Conservation (phyloP, 2,113 vertebrate species). For the Brachypteracias leptosomus region DNA sequence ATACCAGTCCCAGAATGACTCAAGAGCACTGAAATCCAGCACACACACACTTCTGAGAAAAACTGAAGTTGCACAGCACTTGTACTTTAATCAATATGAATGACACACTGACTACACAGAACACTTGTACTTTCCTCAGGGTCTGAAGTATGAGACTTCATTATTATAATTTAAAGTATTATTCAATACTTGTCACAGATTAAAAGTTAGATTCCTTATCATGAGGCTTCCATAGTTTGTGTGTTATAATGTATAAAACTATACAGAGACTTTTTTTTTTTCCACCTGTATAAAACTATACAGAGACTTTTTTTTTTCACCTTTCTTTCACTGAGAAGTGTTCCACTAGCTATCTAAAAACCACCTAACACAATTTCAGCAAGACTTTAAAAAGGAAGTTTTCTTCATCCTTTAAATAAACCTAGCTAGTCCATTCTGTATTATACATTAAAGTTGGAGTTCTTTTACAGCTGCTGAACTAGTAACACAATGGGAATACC, state of each 20-base stretch:
- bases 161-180: neutral
- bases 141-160: neutral
- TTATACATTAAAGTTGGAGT: neutral
- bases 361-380: neutral
- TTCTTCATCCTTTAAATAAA: neutral
- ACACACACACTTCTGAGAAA: neutral
- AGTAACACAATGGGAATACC: neutral
- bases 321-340: neutral
- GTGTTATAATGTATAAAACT: neutral
- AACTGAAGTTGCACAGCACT: neutral
- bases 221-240: neutral
- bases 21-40: neutral
- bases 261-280: too few relatives aligned
- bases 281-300: neutral
- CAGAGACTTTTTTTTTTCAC: neutral
- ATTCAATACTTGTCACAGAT: neutral
- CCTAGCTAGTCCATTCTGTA: neutral
- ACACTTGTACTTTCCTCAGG: neutral
- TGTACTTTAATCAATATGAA: neutral
- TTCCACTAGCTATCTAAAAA: neutral
- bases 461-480: neutral
- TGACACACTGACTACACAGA: neutral
- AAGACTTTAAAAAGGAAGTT: neutral
- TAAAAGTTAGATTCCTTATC: neutral
- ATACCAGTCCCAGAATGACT: neutral